Evolutionary conservation across 2,113 vertebrate species (phyloP).

Genomic region (Argyrosomus japonicus): DNA sequence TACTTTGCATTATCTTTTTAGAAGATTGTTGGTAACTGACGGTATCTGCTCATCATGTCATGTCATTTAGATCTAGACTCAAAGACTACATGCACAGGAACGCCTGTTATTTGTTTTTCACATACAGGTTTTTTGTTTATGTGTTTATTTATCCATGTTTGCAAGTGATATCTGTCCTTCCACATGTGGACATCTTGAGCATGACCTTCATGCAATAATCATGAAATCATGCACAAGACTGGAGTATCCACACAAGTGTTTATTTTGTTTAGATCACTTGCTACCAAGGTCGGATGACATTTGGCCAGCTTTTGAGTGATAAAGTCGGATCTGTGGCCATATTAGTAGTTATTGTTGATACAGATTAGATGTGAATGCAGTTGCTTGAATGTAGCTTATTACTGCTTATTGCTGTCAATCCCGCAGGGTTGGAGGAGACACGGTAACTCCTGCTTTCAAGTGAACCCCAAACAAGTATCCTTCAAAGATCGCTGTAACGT

Average conservation of each 20-base stretch:
- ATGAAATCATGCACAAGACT: background rate
- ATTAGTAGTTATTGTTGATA: background rate
- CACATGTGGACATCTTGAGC: background rate
- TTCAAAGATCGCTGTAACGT: slow-evolving; percentile 91
- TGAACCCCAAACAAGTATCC: slow-evolving; percentile 81
- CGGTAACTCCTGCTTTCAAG: slow-evolving; percentile 89
- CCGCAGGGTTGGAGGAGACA: slow-evolving; percentile 92
- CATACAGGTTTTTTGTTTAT: background rate
- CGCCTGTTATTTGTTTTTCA: background rate
- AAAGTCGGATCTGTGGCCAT: background rate
- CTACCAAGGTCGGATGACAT: background rate
- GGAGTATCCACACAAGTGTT: background rate
- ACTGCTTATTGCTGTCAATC: slow-evolving; percentile 5
- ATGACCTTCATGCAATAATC: background rate
- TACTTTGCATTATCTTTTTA: background rate
- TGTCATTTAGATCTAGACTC: background rate
- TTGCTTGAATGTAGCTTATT: background rate
- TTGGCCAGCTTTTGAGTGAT: background rate
- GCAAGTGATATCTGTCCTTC: background rate
- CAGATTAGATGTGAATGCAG: no score
- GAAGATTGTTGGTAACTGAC: background rate
- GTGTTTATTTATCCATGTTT: background rate
- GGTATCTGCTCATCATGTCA: background rate
- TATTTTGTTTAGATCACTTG: background rate
- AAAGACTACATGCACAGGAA: background rate